phyloP scores from a whole-genome alignment of 2,113 vertebrate genomes.

The Aspidoscelis tigris region DNA sequence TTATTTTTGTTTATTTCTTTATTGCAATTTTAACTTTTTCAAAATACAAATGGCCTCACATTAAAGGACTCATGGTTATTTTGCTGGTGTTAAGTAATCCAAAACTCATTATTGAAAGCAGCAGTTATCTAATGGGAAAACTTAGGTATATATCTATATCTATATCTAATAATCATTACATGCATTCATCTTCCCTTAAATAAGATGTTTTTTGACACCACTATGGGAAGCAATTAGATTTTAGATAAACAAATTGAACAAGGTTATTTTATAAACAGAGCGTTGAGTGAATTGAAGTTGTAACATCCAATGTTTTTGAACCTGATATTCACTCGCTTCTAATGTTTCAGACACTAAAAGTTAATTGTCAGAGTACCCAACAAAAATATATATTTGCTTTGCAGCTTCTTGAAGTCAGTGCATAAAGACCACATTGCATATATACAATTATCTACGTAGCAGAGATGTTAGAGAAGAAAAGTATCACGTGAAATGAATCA shows the following conservation, averaged over 20 bases:
- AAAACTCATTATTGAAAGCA: not conserved
- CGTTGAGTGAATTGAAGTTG: not conserved
- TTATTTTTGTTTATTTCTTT: not conserved
- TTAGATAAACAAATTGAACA: not conserved
- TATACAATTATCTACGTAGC: too few species aligned
- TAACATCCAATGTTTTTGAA: not conserved
- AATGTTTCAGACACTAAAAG: not conserved
- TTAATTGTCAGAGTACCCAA: not conserved
- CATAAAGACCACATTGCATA: not conserved
- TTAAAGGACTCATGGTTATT: fast-evolving
- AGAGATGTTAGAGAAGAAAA: too few species aligned
- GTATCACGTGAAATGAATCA: too few species aligned
- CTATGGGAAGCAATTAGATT: not conserved
- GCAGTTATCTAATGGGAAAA: not conserved
- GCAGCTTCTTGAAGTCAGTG: not conserved
- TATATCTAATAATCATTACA: not conserved
- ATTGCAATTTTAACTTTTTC: not conserved
- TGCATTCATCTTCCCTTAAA: not conserved
- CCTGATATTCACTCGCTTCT: not conserved
- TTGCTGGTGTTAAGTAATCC: not conserved
- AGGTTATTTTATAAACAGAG: not conserved
- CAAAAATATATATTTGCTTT: not conserved
- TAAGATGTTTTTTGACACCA: not conserved
- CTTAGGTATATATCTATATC: not conserved
- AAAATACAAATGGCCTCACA: not conserved